Evolutionary conservation across 2,113 vertebrate species (phyloP).

Genomic region (Phaethon lepturus): DNA sequence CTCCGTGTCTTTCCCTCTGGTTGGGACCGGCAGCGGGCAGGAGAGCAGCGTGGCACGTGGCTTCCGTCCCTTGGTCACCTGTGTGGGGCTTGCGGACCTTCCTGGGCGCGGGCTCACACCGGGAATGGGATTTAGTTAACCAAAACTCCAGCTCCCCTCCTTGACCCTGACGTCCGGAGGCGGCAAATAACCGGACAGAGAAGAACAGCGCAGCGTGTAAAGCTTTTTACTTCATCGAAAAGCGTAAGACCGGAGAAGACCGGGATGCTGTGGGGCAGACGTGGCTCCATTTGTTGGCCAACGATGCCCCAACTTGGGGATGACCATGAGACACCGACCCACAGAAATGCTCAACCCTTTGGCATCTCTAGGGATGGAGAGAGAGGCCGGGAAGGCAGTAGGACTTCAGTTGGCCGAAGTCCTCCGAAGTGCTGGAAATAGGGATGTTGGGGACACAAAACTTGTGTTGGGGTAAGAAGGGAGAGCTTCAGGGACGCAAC

Average conservation of each 20-base stretch:
- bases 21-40: not conserved
- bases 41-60: rapidly evolving
- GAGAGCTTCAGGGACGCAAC: not conserved
- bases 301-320: not conserved
- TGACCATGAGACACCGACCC: rapidly evolving
- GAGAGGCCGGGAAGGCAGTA: not conserved
- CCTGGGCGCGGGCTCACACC: too few species aligned
- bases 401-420: rapidly evolving
- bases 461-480: not conserved
- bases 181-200: not conserved
- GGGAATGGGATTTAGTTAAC: rapidly evolving
- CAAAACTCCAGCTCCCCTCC: not conserved
- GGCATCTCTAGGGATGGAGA: rapidly evolving
- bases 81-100: rapidly evolving
- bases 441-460: not conserved
- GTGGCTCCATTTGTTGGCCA: rapidly evolving
- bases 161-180: rapidly evolving
- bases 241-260: rapidly evolving
- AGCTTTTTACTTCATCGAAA: not conserved
- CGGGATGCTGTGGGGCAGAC: rapidly evolving
- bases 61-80: not conserved
- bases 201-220: rapidly evolving
- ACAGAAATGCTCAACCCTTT: not conserved
- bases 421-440: rapidly evolving
- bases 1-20: not conserved